A percentile compares a stretch with the other conserved stretches of the same genome.
phyloP scores from a whole-genome alignment of 2,888 invertebrate species.

The Tetragonula carbonaria region DNA sequence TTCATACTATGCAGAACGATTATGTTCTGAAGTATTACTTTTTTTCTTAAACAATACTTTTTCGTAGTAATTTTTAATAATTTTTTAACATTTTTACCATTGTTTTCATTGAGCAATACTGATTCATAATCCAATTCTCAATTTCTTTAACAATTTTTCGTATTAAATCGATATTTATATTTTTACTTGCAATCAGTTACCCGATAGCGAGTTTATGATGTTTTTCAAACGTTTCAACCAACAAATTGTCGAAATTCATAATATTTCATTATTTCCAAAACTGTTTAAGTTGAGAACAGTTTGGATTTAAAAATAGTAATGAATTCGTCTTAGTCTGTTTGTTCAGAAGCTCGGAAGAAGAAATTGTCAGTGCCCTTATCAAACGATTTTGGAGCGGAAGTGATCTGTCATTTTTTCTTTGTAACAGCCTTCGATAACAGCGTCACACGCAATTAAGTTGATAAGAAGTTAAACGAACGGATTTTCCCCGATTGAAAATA shows the following conservation, averaged over 20 bases:
- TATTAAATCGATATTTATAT: neutral
- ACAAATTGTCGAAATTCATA: neutral
- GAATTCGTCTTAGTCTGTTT: constrained; percentile 2
- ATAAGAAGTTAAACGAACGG: neutral
- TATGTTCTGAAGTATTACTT: no score
- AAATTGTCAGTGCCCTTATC: neutral
- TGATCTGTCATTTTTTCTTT: neutral
- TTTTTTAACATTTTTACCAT: neutral
- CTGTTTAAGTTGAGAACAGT: neutral
- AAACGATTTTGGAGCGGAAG: neutral
- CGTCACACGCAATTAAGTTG: neutral
- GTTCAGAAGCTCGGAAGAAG: neutral
- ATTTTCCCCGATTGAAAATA: neutral
- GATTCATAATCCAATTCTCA: neutral
- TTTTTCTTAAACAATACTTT: neutral
- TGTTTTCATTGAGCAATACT: neutral
- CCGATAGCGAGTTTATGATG: neutral
- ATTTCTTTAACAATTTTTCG: neutral
- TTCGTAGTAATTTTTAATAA: neutral
- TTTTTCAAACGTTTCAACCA: neutral
- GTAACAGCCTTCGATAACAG: neutral
- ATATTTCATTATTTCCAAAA: neutral
- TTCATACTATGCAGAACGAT: neutral
- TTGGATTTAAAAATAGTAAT: neutral
- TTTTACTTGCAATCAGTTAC: neutral